Percentiles rank a stretch among this genome's conserved stretches.
Conservation (phyloP, 2,797 vertebrate species). For the Macroramphosus scolopax region DNA sequence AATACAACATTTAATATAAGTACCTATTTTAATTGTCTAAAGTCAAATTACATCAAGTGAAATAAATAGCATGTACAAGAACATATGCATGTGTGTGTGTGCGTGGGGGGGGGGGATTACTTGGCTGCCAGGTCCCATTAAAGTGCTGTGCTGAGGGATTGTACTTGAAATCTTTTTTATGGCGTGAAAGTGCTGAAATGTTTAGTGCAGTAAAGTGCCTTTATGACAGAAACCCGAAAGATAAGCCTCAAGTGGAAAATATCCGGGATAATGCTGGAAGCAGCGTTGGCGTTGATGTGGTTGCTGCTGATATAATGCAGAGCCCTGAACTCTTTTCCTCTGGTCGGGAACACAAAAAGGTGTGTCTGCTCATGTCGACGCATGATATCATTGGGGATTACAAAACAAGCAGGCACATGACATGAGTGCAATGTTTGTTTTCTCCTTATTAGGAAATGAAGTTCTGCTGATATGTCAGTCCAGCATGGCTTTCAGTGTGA, state of each 20-base stretch:
- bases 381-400: slow-evolving; percentile 59
- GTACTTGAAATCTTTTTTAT: slow-evolving; percentile 24
- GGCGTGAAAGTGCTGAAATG: slow-evolving; percentile 42
- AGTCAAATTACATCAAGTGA: slow-evolving; percentile 5
- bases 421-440: slow-evolving; percentile 43
- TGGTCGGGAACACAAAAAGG: slow-evolving; percentile 54
- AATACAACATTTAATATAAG: no score
- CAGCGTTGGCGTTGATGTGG: background rate
- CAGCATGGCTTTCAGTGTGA: background rate
- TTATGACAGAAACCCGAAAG: slow-evolving; percentile 28
- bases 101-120: slow-evolving; percentile 5
- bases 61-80: slow-evolving; percentile 3
- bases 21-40: no score
- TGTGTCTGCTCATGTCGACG: slow-evolving; percentile 68
- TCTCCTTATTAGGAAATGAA: slow-evolving; percentile 57
- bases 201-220: slow-evolving; percentile 7
- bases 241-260: slow-evolving; percentile 22
- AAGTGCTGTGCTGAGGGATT: slow-evolving; percentile 4
- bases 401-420: slow-evolving; percentile 65
- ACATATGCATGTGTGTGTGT: no score
- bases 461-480: slow-evolving; percentile 13
- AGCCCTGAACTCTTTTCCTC: slow-evolving; percentile 20
- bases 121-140: background rate
- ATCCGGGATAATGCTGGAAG: background rate
- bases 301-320: slow-evolving; percentile 17